phyloP scores from a whole-genome alignment of 2,888 invertebrate species.

The Mellilla xanthometata region DNA sequence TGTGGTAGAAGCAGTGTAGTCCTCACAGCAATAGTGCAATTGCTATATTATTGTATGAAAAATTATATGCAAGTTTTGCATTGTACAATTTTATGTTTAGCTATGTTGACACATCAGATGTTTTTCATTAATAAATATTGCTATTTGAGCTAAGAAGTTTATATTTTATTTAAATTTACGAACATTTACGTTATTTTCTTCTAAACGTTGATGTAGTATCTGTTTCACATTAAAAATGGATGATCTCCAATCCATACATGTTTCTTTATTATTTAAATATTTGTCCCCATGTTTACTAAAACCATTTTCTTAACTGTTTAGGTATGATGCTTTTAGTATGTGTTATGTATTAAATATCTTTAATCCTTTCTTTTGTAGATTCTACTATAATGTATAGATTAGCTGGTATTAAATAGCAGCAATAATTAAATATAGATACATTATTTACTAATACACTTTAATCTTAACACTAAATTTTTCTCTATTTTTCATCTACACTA shows the following conservation, averaged over 20 bases:
- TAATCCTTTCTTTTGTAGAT: constrained; percentile 47
- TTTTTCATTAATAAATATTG: constrained; percentile 77
- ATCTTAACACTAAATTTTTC: constrained; percentile 46
- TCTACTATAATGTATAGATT: constrained; percentile 43
- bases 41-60: constrained; percentile 63
- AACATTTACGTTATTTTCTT: constrained; percentile 59
- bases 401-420: constrained; percentile 56
- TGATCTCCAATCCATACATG: constrained; percentile 40
- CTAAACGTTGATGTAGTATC: constrained; percentile 41
- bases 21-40: constrained; percentile 82
- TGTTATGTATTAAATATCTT: constrained; percentile 27
- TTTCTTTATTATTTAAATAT: constrained; percentile 39
- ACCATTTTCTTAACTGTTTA: constrained; percentile 49
- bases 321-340: constrained; percentile 30
- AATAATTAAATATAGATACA: constrained; percentile 57
- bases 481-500: constrained; percentile 72
- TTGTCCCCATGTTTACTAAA: constrained; percentile 45
- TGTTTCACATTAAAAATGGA: constrained; percentile 43
- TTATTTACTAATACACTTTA: constrained; percentile 58
- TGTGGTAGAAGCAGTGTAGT: constrained; percentile 75
- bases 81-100: constrained; percentile 80
- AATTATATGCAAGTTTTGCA: constrained; percentile 78
- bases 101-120: constrained; percentile 74
- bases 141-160: constrained; percentile 72
- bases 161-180: constrained; percentile 67